Conservation (phyloP, 2,113 vertebrate species). For the Nicator chloris region DNA sequence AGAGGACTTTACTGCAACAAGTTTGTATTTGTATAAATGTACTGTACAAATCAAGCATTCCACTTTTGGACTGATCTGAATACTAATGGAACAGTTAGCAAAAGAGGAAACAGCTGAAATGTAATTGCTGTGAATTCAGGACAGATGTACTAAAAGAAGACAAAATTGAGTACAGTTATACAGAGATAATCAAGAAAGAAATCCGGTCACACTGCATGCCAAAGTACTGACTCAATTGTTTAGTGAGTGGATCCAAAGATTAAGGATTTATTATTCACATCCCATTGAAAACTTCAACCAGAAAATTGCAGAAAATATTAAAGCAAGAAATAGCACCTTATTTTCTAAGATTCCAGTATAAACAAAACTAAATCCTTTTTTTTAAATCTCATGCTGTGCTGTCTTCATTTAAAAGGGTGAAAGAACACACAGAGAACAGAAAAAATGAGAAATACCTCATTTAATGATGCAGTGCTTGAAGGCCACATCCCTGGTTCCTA, state of each 20-base stretch:
- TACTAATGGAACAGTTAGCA: not conserved
- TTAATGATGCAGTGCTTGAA: not conserved
- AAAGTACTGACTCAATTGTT: not conserved
- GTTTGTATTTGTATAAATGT: not conserved
- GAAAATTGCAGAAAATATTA: not conserved
- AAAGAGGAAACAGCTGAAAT: not conserved
- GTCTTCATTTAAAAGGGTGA: not conserved
- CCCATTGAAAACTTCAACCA: not conserved
- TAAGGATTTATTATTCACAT: not conserved
- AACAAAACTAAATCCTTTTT: not conserved
- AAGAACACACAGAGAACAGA: not conserved
- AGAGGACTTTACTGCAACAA: not conserved
- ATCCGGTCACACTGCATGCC: not conserved
- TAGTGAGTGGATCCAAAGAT: not conserved
- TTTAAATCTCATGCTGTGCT: not conserved
- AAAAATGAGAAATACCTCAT: not conserved
- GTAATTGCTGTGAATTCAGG: not conserved
- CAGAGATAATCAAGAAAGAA: not conserved
- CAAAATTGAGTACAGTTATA: not conserved
- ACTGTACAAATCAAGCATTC: not conserved
- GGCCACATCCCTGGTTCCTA: not conserved
- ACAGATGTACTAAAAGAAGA: not conserved
- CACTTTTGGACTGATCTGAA: not conserved
- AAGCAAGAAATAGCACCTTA: not conserved
- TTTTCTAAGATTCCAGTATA: not conserved